phyloP scores from a whole-genome alignment of 2,113 vertebrate genomes.

The Festucalex cinctus region DNA sequence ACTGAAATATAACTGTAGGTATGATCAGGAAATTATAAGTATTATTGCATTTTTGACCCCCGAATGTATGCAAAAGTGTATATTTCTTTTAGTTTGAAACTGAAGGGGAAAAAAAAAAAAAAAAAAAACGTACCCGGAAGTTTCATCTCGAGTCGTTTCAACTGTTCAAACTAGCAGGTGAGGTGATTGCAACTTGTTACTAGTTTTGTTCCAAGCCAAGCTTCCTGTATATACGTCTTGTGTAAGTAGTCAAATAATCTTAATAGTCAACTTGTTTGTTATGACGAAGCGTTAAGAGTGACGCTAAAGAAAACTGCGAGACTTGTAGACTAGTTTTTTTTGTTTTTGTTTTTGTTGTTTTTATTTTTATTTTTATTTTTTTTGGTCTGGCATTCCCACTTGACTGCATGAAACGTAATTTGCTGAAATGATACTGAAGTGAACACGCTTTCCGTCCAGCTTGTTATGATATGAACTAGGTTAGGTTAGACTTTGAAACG shows the following conservation, averaged over 20 bases:
- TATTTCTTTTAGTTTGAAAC: constrained; percentile 41
- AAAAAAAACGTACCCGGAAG: too few relatives aligned
- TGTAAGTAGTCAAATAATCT: neutral
- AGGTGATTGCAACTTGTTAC: too few relatives aligned
- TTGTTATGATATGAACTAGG: neutral
- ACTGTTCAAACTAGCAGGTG: too few relatives aligned
- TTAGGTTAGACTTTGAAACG: constrained; percentile 39
- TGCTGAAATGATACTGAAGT: neutral
- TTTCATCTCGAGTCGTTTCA: neutral
- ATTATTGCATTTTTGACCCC: too few relatives aligned
- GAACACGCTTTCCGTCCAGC: neutral
- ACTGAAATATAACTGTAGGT: neutral
- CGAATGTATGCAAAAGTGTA: neutral
- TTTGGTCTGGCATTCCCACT: neutral
- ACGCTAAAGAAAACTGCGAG: neutral
- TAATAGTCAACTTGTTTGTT: neutral
- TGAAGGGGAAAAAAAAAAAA: fast-evolving
- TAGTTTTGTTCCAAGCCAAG: neutral
- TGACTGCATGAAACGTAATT: neutral
- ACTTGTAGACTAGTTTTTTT: neutral
- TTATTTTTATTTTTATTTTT: neutral
- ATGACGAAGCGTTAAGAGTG: neutral
- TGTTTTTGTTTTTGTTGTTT: neutral
- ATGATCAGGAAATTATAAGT: neutral
- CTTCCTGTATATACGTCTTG: neutral